Conservation (phyloP, 2,888 invertebrate genomes). For the Hecatera dysodea region DNA sequence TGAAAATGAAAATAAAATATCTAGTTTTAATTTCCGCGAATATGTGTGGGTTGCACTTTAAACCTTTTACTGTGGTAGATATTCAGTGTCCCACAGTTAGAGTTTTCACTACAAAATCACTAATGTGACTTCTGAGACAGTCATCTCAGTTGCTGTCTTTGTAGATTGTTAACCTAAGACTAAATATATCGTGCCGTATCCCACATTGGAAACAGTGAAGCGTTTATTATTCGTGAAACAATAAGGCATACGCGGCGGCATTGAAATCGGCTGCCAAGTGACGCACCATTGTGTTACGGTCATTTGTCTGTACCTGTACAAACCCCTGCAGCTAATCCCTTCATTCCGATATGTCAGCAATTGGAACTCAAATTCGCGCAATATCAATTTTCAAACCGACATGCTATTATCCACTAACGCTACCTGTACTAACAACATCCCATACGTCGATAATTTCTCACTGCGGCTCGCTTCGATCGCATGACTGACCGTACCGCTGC, state of each 20-base stretch:
- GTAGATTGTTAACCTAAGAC: neutral
- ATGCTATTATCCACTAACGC: too few relatives aligned
- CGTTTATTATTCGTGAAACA: conserved; percentile 67
- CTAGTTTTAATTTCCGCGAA: too few relatives aligned
- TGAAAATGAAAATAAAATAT: neutral
- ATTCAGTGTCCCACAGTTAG: too few relatives aligned
- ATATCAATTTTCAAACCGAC: neutral
- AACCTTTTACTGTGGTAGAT: too few relatives aligned
- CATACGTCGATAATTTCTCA: neutral
- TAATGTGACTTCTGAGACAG: neutral
- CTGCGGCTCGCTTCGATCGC: neutral
- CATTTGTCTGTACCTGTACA: conserved; percentile 26
- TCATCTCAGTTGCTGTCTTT: neutral
- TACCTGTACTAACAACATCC: neutral
- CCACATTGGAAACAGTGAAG: conserved; percentile 27
- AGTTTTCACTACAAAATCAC: neutral
- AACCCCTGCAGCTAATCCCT: conserved; percentile 2
- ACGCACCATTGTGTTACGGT: conserved; percentile 39
- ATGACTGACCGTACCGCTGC: neutral
- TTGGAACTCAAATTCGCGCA: neutral
- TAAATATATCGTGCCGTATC: conserved; percentile 9
- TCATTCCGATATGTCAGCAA: neutral
- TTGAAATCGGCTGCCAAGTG: conserved; percentile 64
- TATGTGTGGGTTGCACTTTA: too few relatives aligned
- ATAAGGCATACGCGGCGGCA: conserved; percentile 58